Conservation (phyloP, 2,797 vertebrate genomes). For the Acipenser transmontanus region DNA sequence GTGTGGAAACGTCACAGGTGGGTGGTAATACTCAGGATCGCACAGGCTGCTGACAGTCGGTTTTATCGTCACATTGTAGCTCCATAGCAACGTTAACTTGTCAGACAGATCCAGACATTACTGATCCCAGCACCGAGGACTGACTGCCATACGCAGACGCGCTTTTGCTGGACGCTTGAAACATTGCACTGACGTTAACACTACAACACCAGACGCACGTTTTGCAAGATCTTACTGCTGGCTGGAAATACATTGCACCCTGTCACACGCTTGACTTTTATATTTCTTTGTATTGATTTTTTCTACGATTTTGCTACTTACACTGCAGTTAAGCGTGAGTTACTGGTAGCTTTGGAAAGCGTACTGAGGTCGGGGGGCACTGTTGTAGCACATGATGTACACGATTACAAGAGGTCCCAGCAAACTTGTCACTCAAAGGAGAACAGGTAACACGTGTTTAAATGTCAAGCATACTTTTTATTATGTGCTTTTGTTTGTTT, state of each 20-base stretch:
- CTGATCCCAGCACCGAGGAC: not conserved
- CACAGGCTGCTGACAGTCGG: conserved; percentile 3
- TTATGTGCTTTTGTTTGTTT: not conserved
- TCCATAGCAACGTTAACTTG: not conserved
- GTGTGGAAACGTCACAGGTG: conserved; percentile 12
- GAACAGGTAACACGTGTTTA: conserved; percentile 64
- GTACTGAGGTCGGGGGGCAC: conserved; percentile 15
- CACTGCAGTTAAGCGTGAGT: too few relatives aligned
- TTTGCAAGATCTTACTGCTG: not conserved
- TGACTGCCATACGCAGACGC: too few relatives aligned
- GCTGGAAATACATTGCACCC: not conserved
- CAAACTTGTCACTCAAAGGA: conserved; percentile 79
- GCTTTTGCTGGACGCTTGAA: not conserved
- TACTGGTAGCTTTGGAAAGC: conserved; percentile 4
- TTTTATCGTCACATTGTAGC: not conserved
- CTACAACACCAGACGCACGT: not conserved
- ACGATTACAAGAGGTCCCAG: conserved; percentile 82
- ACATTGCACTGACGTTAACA: not conserved
- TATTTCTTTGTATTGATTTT: not conserved
- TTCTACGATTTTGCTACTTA: not conserved
- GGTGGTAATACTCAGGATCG: not conserved
- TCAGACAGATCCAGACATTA: not conserved
- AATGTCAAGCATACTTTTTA: not conserved
- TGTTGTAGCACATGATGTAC: conserved; percentile 72
- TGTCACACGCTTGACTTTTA: not conserved